phyloP scores from a whole-genome alignment of 2,888 invertebrate species.

The Drosophila tanythrix region DNA sequence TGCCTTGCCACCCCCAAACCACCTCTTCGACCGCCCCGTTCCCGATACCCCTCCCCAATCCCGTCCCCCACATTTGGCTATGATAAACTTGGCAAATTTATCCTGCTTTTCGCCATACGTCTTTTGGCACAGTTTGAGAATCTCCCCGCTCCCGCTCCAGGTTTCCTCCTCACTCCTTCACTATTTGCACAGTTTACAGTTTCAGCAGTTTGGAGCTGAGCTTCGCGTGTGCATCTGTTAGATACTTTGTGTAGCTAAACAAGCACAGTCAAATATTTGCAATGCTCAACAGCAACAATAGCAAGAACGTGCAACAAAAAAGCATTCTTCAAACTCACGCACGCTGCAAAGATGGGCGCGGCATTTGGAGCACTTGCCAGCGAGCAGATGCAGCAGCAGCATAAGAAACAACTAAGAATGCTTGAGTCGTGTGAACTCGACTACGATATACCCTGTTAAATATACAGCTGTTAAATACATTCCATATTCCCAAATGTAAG shows the following conservation, averaged over 20 bases:
- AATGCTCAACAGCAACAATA: conserved; percentile 45
- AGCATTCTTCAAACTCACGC: conserved; percentile 52
- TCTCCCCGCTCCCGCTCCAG: background rate
- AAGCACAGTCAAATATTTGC: conserved; percentile 72
- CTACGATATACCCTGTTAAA: background rate
- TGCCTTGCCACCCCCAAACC: conserved; percentile 56
- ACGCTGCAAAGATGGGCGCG: conserved; percentile 44
- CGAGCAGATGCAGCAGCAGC: background rate
- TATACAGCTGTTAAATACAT: background rate
- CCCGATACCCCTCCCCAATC: background rate
- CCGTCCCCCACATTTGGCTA: conserved; percentile 46
- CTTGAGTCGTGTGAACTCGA: background rate
- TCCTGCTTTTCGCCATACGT: conserved; percentile 80
- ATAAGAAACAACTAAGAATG: background rate
- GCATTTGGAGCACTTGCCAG: conserved; percentile 57
- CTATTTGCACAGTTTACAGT: conserved; percentile 77
- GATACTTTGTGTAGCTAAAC: conserved; percentile 68
- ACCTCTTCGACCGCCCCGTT: background rate
- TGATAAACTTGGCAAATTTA: conserved; percentile 81
- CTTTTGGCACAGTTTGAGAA: conserved; percentile 74
- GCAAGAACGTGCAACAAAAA: conserved; percentile 18
- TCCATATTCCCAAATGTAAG: background rate
- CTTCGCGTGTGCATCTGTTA: conserved; percentile 58
- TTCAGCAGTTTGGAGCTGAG: conserved; percentile 50
- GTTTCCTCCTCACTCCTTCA: conserved; percentile 2